Evolutionary conservation across 2,113 vertebrate species (phyloP), one percentile per base, ranked within the genome.

Genomic region (Prolemur simus): DNA sequence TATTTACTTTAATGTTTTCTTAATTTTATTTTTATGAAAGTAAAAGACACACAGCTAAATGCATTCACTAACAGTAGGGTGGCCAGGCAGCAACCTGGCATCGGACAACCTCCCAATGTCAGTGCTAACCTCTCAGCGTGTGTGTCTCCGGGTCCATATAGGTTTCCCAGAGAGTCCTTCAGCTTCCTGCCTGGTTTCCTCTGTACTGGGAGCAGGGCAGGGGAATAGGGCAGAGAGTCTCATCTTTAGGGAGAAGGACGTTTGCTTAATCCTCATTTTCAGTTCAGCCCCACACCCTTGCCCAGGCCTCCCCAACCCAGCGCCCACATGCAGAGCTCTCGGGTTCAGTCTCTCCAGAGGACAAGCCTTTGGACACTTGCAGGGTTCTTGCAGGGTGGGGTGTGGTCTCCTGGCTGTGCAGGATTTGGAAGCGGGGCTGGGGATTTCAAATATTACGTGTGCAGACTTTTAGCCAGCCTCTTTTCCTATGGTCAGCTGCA

Each of bases 211-310:
- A 77, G 58, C 64, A 49, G 14, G 56, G 56, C 20, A 71, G 68
- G 23, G 15, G 17, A 64, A 12, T 45, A 32, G 32, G 37, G 27
- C 37, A 34, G 42, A 74, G 23, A 68, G 47, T 64, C 71, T 49
- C 27, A 4, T 12, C 0, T 2, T 3, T 8, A 8, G 6, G 23
- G 1, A 20, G 45, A 27, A 69, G 7, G n/a, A 8, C 45, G 8
- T 47, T 37, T 11, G 29, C 2, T 45, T 14, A 37, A 64, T 47
- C 64, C 74, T 68, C 6, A 0, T 34, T 76, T 69, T 52, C n/a
- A 80, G 47, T 69, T 60, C n/a, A 83, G 47, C 9, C 47, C 37
- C 34, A 6, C 8, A 13, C 49, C 76, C 71, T 25, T 73, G 54
- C 34, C 29, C 29, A 2, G 37, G 23, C 4, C 32, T 37, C 18